Conservation (phyloP, 2,797 vertebrate species). For the Rallus crepitans region DNA sequence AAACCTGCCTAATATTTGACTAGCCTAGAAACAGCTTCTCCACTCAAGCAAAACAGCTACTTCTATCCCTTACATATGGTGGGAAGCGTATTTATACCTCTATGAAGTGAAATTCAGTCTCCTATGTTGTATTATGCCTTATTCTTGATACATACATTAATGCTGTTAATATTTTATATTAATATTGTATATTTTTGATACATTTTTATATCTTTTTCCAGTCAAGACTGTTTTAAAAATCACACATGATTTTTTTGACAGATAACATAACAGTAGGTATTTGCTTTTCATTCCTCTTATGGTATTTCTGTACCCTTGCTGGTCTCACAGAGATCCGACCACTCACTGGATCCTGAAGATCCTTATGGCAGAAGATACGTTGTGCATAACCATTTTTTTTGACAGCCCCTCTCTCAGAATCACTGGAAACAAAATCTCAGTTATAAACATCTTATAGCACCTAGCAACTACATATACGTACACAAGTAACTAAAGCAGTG, state of each 20-base stretch:
- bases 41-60: neutral
- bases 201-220: neutral
- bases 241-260: neutral
- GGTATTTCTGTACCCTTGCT: neutral
- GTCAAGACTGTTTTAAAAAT: neutral
- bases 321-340: neutral
- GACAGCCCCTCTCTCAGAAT: neutral
- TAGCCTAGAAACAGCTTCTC: neutral
- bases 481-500: neutral
- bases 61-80: neutral
- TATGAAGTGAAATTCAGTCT: neutral
- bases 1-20: neutral
- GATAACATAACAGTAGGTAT: neutral
- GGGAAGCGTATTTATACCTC: neutral
- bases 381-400: neutral
- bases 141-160: neutral
- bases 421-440: neutral
- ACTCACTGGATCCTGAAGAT: neutral
- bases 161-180: no score
- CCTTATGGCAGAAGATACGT: neutral
- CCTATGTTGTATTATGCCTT: neutral
- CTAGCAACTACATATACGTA: accelerated
- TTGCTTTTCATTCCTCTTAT: neutral
- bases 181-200: no score
- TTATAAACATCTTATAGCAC: neutral